Percentiles rank a stretch among this genome's conserved stretches.
Evolutionary conservation across 2,888 invertebrate genomes (phyloP).

Genomic region (Hypena proboscidalis): DNA sequence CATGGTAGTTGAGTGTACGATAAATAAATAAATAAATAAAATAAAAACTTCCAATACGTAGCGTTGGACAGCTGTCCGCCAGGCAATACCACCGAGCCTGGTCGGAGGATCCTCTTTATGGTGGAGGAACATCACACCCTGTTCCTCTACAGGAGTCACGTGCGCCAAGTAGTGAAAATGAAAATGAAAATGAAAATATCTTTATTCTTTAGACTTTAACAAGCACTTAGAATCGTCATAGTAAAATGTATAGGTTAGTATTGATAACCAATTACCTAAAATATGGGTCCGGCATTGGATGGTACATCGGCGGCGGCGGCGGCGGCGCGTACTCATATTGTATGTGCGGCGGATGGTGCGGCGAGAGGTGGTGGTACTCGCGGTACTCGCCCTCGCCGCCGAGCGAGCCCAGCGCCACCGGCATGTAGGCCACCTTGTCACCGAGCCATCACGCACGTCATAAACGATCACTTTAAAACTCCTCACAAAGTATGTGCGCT

Average conservation of each 20-base stretch:
- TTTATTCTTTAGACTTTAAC: too few relatives aligned
- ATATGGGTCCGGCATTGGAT: conserved; percentile 75
- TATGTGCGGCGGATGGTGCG: conserved; percentile 64
- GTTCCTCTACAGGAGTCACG: too few relatives aligned
- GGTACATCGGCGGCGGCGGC: conserved; percentile 79
- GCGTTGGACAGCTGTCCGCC: too few relatives aligned
- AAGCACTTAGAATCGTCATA: too few relatives aligned
- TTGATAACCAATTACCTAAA: conserved; percentile 65
- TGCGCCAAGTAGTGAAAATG: too few relatives aligned
- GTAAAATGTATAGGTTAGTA: too few relatives aligned
- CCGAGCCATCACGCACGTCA: conserved; percentile 71
- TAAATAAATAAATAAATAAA: neutral
- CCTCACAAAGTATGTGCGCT: conserved; percentile 33
- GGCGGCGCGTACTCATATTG: conserved; percentile 86
- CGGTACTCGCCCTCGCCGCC: conserved; percentile 87
- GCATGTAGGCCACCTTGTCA: conserved; percentile 88
- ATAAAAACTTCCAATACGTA: neutral
- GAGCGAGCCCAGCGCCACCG: conserved; percentile 87
- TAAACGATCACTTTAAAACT: conserved; percentile 26
- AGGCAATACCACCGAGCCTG: too few relatives aligned
- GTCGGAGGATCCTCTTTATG: too few relatives aligned
- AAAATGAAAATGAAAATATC: too few relatives aligned
- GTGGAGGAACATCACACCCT: too few relatives aligned
- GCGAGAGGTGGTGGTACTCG: conserved; percentile 80
- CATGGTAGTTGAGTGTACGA: neutral